Evolutionary conservation across 2,113 vertebrate genomes (phyloP).

Genomic region (Lonchura striata): DNA sequence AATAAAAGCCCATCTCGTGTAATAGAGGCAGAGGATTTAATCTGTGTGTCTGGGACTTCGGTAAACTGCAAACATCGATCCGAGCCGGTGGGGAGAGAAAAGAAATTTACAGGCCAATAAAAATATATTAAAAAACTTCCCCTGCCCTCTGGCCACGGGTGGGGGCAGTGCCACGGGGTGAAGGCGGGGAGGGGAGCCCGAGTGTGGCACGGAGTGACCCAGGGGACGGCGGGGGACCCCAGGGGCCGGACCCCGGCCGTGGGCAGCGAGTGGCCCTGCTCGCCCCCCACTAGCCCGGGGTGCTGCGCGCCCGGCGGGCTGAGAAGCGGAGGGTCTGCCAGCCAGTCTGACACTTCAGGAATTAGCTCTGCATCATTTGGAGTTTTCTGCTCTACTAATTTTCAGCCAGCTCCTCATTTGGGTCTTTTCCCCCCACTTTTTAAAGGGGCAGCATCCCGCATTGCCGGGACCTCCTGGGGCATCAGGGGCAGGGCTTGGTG

Average conservation of each 20-base stretch:
- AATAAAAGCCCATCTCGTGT: constrained; percentile 57
- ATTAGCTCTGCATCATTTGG: constrained; percentile 75
- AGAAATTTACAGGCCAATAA: constrained; percentile 68
- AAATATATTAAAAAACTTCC: constrained; percentile 67
- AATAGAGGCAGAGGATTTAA: constrained; percentile 63
- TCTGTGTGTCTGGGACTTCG: constrained; percentile 39
- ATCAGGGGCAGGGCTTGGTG: fast-evolving
- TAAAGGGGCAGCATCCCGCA: constrained; percentile 46
- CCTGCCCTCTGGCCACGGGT: neutral
- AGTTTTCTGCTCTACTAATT: constrained; percentile 76
- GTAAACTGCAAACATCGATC: constrained; percentile 62
- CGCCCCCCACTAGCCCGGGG: fast-evolving
- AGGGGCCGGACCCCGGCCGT: fast-evolving
- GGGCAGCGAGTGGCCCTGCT: fast-evolving
- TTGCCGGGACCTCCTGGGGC: neutral
- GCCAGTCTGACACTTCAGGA: constrained; percentile 71
- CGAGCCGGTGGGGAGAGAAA: constrained; percentile 46
- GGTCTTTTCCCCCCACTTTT: neutral
- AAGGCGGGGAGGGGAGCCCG: neutral
- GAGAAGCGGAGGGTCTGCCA: constrained; percentile 52
- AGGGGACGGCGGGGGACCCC: neutral
- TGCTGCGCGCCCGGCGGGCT: neutral
- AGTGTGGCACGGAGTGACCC: fast-evolving
- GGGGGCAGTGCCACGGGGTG: neutral
- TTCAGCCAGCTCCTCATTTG: constrained; percentile 44